Percentiles rank a stretch among this genome's conserved stretches.
Conservation (phyloP, 2,797 vertebrate genomes). For the Hemitrygon akajei region DNA sequence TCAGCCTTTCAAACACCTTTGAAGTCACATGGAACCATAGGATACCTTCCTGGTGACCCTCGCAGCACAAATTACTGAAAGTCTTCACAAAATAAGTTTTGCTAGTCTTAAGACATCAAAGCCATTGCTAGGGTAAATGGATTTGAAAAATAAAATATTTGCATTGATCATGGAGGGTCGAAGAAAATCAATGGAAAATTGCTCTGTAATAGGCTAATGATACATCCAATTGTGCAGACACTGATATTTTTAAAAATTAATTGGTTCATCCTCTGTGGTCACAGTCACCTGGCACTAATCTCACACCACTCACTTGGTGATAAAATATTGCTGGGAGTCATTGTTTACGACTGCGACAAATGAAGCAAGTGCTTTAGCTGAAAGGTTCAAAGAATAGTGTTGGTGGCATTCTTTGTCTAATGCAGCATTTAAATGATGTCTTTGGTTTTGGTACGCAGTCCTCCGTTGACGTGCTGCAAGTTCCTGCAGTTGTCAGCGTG, state of each 20-base stretch:
- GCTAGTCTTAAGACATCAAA: background rate
- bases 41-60: background rate
- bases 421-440: no score
- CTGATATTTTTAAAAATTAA: background rate
- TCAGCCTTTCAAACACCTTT: slow-evolving; percentile 29
- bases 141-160: background rate
- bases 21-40: background rate
- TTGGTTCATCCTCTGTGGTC: background rate
- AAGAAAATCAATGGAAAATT: background rate
- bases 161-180: background rate
- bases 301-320: no score
- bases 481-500: no score
- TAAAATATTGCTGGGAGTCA: no score
- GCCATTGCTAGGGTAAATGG: background rate
- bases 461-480: no score
- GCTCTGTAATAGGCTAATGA: background rate
- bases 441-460: no score
- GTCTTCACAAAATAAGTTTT: background rate
- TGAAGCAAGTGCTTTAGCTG: no score
- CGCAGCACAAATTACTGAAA: background rate
- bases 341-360: no score
- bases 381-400: no score
- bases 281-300: background rate
- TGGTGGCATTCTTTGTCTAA: no score
- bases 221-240: background rate